Evolutionary conservation across 2,113 vertebrate species (phyloP).

Genomic region (Zapus hudsonius): DNA sequence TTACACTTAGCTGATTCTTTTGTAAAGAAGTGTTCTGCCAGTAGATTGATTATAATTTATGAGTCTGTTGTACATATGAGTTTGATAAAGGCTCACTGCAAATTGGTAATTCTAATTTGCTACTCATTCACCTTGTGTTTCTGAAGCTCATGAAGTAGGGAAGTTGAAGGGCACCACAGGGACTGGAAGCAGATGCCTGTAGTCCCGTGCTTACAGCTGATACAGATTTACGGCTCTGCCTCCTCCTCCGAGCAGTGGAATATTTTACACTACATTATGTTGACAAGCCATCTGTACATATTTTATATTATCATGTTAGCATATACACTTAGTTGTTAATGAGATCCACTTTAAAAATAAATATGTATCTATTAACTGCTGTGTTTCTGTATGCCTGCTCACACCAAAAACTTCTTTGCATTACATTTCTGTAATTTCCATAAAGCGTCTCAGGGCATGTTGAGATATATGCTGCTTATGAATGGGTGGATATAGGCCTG

Average conservation of each 20-base stretch:
- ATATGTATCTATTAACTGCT: background rate
- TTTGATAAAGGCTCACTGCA: slow-evolving; percentile 37
- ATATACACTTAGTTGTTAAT: background rate
- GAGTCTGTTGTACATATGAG: background rate
- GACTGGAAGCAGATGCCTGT: background rate
- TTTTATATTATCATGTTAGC: background rate
- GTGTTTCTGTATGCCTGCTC: background rate
- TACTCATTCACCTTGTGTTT: slow-evolving; percentile 23
- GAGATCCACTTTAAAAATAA: background rate
- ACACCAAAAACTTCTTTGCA: no score
- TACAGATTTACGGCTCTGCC: background rate
- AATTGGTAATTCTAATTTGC: background rate
- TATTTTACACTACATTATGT: background rate
- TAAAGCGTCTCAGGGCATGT: no score
- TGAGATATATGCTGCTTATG: no score
- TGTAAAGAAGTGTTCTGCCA: background rate
- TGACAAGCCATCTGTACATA: background rate
- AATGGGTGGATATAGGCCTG: no score
- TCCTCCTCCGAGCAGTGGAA: background rate
- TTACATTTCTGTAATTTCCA: no score
- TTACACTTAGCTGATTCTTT: background rate
- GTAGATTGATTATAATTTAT: slow-evolving; percentile 42
- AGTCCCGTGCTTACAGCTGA: background rate
- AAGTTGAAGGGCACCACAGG: background rate
- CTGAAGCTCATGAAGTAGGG: background rate